These are phyloP conservation scores for Nephrotoma appendiculata DNA, from an alignment of 2,888 invertebrate genomes.

Conservation along the genomic window DNA sequence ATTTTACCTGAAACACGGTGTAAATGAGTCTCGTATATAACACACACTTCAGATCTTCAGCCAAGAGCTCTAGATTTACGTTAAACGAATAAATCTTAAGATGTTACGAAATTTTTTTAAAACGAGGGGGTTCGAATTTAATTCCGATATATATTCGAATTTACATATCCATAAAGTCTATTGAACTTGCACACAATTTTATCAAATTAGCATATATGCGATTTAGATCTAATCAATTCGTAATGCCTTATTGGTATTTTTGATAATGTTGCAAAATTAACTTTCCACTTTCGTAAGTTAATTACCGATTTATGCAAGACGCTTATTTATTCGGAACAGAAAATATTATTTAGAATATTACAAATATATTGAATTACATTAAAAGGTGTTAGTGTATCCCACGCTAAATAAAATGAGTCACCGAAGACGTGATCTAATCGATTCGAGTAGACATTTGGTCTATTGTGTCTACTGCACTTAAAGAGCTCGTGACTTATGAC, in stretches of 20 bases:
- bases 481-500: neutral
- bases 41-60: neutral
- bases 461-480: neutral
- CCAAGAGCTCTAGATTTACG: neutral
- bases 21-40: neutral
- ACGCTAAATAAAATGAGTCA: neutral
- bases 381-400: neutral
- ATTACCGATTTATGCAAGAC: neutral
- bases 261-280: neutral
- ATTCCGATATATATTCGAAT: neutral
- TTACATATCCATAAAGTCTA: neutral
- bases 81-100: neutral
- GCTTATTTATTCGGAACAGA: neutral
- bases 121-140: neutral
- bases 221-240: neutral
- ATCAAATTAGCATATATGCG: neutral
- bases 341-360: neutral
- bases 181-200: neutral
- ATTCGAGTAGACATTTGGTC: neutral
- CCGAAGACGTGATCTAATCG: neutral
- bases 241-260: neutral
- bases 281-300: neutral
- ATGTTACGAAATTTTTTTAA: neutral
- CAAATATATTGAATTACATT: neutral
- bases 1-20: neutral